Base-by-base conservation (phyloP, 1,140 invertebrate species). In the Drosophila lacteicornis region DNA sequence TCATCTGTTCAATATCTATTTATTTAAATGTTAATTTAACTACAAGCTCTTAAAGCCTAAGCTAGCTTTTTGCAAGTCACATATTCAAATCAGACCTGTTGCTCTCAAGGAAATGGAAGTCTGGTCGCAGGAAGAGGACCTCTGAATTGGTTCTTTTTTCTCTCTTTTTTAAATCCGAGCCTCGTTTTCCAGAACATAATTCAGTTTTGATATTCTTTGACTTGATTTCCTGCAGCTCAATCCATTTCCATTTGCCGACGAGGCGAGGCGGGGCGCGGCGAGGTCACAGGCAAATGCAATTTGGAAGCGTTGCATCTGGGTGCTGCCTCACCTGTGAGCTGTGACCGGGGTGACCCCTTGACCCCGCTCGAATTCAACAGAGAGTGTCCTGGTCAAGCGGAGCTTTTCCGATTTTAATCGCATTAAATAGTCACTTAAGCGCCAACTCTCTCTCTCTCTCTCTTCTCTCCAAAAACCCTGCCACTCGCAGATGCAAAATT, bases 381-480 rank as follows among this genome's bases (percentile, higher is more conserved):
- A 68, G 67, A 70, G 67, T 70, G 40, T 55, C 69, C 70, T 49
- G 71, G 57, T 61, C 49, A 63, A 59, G 51, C 69, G 51, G 19
- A 73, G 69, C 67, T 58, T 87, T 73, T 79, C 80, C 66, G 74
- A 74, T 82, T 87, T 80, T 86, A 85, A 87, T 88, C 77, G 80
- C 85, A 87, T 87, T 80, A 88, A 88, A 80, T 75, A 75, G 77
- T 74, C 84, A 62, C 77, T 46, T 63, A 61, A 71, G 65, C 58
- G 45, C 43, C 47, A 43, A 27, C 22, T 30, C 49, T 7, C 49
- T 7, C n/a, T 22, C n/a, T 22, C 55, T 2, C 59, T 30, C 58
- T 22, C 12, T 40, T 45, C 22, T 25, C 3, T 17, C 38, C 45
- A 43, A 36, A 53, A 19, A 36, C 75, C 75, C 60, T 36, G 36